phyloP scores from a whole-genome alignment of 2,888 invertebrate species.

The Patella caerulea region DNA sequence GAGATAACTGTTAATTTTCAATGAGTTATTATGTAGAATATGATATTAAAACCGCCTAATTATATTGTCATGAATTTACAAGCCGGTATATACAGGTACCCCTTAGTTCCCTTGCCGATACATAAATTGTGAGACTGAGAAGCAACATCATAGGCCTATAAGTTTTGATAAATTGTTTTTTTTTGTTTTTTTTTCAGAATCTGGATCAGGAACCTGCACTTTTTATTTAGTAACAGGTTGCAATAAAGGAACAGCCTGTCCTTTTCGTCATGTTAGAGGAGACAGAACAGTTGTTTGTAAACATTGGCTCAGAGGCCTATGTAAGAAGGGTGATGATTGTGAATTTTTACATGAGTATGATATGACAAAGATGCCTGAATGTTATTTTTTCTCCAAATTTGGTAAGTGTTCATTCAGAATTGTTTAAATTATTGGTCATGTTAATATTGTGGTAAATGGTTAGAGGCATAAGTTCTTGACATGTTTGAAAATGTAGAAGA shows the following conservation, averaged over 20 bases:
- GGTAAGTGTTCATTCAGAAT: conserved; percentile 75
- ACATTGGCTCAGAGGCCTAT: conserved; percentile 98
- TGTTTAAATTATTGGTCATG: too few relatives aligned
- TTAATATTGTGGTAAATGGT: too few relatives aligned
- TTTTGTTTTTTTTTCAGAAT: conserved; percentile 77
- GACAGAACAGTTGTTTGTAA: conserved; percentile 99
- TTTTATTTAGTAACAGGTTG: conserved; percentile 83
- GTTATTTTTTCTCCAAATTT: conserved; percentile 99
- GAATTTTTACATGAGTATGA: conserved; percentile 99
- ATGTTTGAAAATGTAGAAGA: too few relatives aligned
- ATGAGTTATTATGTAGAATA: too few relatives aligned
- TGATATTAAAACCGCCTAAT: too few relatives aligned
- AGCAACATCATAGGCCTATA: too few relatives aligned
- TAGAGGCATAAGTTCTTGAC: too few relatives aligned
- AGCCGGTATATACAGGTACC: too few relatives aligned
- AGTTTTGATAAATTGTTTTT: not conserved
- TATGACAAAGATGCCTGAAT: conserved; percentile 99
- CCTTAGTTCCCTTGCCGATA: too few relatives aligned
- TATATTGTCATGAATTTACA: too few relatives aligned
- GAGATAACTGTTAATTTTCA: too few relatives aligned
- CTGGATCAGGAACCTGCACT: conserved; percentile 95
- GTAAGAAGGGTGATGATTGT: conserved; percentile 99
- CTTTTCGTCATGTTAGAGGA: conserved; percentile 96
- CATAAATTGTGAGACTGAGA: too few relatives aligned
- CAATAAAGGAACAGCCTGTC: conserved; percentile 90